These are phyloP conservation scores for Montipora cactus DNA, from an alignment of 64 coral and sea anemone species.

Conservation along the genomic window DNA sequence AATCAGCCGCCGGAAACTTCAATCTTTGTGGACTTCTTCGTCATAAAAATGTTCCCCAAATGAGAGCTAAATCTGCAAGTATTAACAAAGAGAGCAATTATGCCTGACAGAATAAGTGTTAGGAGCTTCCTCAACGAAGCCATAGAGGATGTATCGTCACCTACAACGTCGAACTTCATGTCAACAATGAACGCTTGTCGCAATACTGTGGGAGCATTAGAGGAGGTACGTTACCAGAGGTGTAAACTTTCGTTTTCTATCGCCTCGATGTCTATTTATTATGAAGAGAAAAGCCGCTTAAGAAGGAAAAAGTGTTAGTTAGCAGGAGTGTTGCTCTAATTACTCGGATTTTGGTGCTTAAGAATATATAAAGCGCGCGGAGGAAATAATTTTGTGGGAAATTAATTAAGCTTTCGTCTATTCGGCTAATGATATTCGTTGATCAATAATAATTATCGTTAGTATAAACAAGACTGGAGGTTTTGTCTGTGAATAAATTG, in stretches of 20 bases:
- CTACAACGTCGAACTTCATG: slow-evolving; percentile 92
- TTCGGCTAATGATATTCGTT: slow-evolving; percentile 6
- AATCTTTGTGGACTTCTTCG: neutral
- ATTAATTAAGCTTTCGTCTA: neutral
- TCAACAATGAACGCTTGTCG: slow-evolving; percentile 84
- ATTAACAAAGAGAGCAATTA: slow-evolving; percentile 19
- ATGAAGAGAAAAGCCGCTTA: neutral
- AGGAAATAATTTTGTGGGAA: neutral
- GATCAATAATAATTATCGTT: neutral
- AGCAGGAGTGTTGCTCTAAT: neutral
- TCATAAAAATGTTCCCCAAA: slow-evolving; percentile 21
- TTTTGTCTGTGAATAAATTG: neutral
- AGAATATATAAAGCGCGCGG: neutral
- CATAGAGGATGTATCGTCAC: slow-evolving; percentile 84
- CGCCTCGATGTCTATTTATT: neutral
- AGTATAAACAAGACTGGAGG: neutral
- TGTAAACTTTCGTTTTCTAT: neutral
- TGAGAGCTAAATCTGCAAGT: neutral
- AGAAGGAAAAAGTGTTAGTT: neutral
- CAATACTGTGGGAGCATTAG: slow-evolving; percentile 72
- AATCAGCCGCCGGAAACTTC: slow-evolving; percentile 52
- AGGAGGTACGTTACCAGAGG: slow-evolving; percentile 67
- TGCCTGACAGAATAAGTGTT: slow-evolving; percentile 93
- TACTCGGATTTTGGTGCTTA: neutral
- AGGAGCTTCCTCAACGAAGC: slow-evolving; percentile 80